phyloP scores from a whole-genome alignment of 1,140 invertebrate genomes.

The Drosophila mojavensis region DNA sequence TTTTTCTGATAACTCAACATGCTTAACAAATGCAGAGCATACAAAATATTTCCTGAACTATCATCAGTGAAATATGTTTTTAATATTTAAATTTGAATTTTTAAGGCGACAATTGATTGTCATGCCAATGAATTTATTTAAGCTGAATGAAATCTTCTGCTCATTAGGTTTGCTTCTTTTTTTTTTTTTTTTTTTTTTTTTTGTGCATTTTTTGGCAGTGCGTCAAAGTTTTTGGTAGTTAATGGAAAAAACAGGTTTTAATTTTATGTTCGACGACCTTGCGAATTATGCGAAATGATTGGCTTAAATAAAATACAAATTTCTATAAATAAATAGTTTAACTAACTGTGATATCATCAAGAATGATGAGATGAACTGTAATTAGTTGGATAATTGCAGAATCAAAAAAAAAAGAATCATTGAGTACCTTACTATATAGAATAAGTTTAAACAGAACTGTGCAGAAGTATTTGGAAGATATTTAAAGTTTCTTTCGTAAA shows the following conservation, averaged over 20 bases:
- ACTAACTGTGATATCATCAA: conserved; percentile 60
- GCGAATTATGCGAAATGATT: conserved; percentile 48
- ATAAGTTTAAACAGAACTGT: too few relatives aligned
- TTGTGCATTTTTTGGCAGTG: conserved; percentile 8
- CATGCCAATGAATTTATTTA: conserved; percentile 20
- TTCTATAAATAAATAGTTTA: conserved; percentile 41
- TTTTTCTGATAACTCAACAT: neutral
- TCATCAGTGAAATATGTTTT: neutral
- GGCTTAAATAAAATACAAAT: conserved; percentile 27
- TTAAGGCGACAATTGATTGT: conserved; percentile 11
- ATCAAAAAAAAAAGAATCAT: too few relatives aligned
- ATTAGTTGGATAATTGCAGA: neutral
- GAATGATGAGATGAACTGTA: neutral
- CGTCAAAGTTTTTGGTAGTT: conserved; percentile 5
- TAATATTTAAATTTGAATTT: conserved; percentile 24
- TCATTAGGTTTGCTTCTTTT: conserved; percentile 2
- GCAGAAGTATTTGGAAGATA: neutral
- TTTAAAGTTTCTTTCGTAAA: too few relatives aligned
- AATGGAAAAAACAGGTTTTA: conserved; percentile 31
- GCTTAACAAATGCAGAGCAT: conserved; percentile 4
- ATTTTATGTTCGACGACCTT: conserved; percentile 53
- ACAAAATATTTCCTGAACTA: conserved; percentile 26
- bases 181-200: conserved; percentile 1
- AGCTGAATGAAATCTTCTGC: conserved; percentile 20
- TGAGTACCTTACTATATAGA: too few relatives aligned